These are phyloP conservation scores for Gyps fulvus DNA, from an alignment of 2,113 vertebrate species.

Conservation along the genomic window DNA sequence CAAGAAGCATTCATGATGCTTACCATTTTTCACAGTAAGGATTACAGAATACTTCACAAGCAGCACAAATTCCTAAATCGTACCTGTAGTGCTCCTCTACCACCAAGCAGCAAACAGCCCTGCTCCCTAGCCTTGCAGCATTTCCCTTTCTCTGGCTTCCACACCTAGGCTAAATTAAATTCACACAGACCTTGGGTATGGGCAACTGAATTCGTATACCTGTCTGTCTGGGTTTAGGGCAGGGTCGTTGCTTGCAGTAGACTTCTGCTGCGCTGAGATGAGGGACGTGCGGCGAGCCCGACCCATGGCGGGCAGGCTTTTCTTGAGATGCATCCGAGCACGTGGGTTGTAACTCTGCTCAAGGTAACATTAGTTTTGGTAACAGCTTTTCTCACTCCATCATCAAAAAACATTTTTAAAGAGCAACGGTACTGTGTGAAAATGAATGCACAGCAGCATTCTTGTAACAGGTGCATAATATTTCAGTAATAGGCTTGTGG, in stretches of 20 bases:
- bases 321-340: neutral
- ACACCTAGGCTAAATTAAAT: neutral
- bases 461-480: conserved; percentile 52
- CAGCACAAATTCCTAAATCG: neutral
- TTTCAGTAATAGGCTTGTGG: conserved; percentile 50
- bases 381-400: conserved; percentile 1
- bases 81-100: neutral
- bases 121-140: neutral
- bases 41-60: neutral
- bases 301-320: neutral
- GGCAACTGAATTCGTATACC: accelerated
- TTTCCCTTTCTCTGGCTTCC: neutral
- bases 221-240: neutral
- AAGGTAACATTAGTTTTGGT: neutral
- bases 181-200: neutral
- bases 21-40: neutral
- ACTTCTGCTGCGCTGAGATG: neutral
- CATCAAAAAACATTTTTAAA: neutral
- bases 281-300: accelerated
- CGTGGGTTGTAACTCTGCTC: neutral
- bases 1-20: neutral
- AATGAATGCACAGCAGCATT: neutral
- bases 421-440: accelerated
- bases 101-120: neutral
- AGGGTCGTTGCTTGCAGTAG: neutral